Base-by-base conservation (phyloP, 2,888 invertebrate genomes). In the Hypena proboscidalis region DNA sequence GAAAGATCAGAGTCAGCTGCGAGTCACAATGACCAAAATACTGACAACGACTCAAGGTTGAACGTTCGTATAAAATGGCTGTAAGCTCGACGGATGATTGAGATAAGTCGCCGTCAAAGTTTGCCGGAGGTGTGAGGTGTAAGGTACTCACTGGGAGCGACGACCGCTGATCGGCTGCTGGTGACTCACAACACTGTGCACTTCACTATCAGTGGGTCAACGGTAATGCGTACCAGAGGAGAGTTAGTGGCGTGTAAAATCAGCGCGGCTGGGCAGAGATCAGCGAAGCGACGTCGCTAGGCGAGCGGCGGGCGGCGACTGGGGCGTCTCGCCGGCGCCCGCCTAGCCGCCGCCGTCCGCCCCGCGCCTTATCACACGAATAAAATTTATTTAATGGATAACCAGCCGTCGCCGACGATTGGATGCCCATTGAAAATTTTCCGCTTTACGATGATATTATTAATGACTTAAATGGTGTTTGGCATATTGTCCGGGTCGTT, bases 361-460 rank as follows among this genome's bases (percentile, higher is more conserved):
- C 82, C 83, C 83, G 64, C 86, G 75, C 77, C 83, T 85, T 85
- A 86, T 88, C 88, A 87, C 84, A 70, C 78, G 78, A 87, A 86
- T 87, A 81, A 88, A 87, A 88, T 88, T 83, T 83, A 87, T 89
- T 85, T 88, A 84, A 87, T 84, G 87, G 85, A 84, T 88, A 85
- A 88, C 84, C 82, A 74, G 73, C 68, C 69, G n/a, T n/a, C n/a
- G n/a, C n/a, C 74, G 74, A 67, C 75, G 78, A 83, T 85, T 79
- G 77, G 74, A 72, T 75, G 73, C 70, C 73, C 80, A 83, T 85
- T 85, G 81, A 85, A 86, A 81, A 80, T 80, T 76, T 66, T 74
- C 59, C 71, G 71, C 67, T 84, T 84, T 71, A 80, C 73, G 77
- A 71, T 64, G 55, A 56, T 66, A 72, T 78, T 81, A 78, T 79